phyloP scores from a whole-genome alignment of 2,113 vertebrate genomes.

The Psophia crepitans region DNA sequence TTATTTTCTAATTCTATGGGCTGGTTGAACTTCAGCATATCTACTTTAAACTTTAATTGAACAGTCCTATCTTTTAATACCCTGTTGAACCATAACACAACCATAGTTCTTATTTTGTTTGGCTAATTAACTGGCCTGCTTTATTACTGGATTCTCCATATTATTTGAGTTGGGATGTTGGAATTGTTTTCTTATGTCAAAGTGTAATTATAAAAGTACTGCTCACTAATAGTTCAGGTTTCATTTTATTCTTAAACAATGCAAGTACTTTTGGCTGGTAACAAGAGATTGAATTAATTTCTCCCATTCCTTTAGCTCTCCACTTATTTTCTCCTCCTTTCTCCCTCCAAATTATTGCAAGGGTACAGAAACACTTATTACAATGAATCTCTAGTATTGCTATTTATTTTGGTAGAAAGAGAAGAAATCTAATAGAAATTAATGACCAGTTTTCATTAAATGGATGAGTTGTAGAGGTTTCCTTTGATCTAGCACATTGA shows the following conservation, averaged over 20 bases:
- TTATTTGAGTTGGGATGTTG: neutral
- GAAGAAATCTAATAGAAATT: slow-evolving; percentile 34
- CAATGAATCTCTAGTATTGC: neutral
- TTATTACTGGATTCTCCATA: slow-evolving; percentile 17
- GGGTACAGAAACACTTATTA: neutral
- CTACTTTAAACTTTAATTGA: neutral
- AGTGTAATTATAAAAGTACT: slow-evolving; percentile 9
- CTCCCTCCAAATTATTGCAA: neutral
- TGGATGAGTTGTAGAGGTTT: neutral
- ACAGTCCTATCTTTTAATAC: neutral
- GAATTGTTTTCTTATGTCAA: neutral
- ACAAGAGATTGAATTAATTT: slow-evolving; percentile 8
- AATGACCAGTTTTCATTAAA: slow-evolving; percentile 32
- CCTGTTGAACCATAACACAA: neutral
- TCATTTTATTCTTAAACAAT: neutral
- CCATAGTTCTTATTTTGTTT: neutral
- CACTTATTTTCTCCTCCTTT: neutral
- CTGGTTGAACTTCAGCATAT: neutral
- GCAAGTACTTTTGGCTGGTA: neutral
- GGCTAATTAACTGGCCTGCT: neutral
- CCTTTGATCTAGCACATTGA: neutral
- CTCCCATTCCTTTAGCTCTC: neutral
- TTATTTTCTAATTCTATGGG: neutral
- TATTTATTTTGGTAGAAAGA: slow-evolving; percentile 5
- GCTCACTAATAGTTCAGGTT: neutral